Evolutionary conservation across 2,888 invertebrate genomes (phyloP).

Genomic region (Neoscelio sp.): DNA sequence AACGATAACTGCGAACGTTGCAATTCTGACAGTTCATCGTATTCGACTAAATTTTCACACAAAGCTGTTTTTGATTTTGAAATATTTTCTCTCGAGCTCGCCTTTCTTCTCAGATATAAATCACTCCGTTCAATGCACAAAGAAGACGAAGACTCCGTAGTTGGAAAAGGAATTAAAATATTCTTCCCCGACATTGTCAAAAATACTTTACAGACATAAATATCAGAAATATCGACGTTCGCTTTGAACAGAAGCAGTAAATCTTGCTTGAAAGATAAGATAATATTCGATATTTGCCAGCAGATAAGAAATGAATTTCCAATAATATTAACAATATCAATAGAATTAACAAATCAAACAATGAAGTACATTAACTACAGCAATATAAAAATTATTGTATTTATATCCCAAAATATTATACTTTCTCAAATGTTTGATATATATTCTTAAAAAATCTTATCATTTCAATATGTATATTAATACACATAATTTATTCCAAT

Average conservation of each 20-base stretch:
- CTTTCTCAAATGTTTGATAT: too few relatives aligned
- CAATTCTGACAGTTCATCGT: constrained; percentile 71
- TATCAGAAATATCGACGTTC: constrained; percentile 2
- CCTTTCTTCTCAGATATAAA: constrained; percentile 78
- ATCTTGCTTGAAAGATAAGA: constrained; percentile 35
- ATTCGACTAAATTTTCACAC: constrained; percentile 38
- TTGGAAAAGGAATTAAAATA: constrained; percentile 51
- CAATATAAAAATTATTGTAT: too few relatives aligned
- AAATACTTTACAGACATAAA: neutral
- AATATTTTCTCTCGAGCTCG: constrained; percentile 53
- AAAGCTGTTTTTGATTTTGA: constrained; percentile 4
- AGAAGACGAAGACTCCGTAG: constrained; percentile 35
- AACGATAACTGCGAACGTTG: constrained; percentile 55
- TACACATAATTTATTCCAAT: too few relatives aligned
- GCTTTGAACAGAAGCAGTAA: constrained; percentile 5
- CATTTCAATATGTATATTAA: too few relatives aligned
- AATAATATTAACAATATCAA: neutral
- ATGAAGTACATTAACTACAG: too few relatives aligned
- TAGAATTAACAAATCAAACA: neutral
- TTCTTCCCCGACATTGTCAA: constrained; percentile 43
- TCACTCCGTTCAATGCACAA: constrained; percentile 77
- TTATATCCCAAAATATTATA: too few relatives aligned
- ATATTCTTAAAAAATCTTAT: too few relatives aligned
- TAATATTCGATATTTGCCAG: constrained; percentile 29
- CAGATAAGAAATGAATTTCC: constrained; percentile 18